These are phyloP conservation scores for Rhadina sibilatrix DNA, from an alignment of 2,113 vertebrate species.

Conservation along the genomic window DNA sequence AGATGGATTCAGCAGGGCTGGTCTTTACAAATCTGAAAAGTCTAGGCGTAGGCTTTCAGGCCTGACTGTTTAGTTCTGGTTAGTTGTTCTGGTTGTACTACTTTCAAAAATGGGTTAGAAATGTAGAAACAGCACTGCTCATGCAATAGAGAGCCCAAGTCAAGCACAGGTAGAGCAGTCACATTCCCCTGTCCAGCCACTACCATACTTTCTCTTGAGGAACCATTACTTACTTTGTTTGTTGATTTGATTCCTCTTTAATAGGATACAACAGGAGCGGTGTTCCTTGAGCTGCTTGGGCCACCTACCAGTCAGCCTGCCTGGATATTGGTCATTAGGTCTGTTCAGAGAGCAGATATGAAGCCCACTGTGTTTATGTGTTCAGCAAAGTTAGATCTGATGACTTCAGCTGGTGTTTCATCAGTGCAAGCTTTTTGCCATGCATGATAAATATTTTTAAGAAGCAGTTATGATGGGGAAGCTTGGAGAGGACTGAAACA, in stretches of 20 bases:
- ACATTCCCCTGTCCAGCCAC: neutral
- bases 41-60: neutral
- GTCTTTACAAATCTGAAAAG: neutral
- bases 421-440: neutral
- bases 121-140: neutral
- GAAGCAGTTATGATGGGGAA: neutral
- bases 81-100: neutral
- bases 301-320: neutral
- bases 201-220: neutral
- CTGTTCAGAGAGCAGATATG: neutral
- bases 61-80: neutral
- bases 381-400: neutral
- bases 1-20: neutral
- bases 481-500: neutral
- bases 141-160: neutral
- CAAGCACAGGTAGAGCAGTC: neutral
- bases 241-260: neutral
- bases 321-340: neutral
- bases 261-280: neutral
- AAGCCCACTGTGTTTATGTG: neutral
- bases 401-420: neutral
- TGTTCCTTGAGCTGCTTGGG: neutral
- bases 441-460: neutral
- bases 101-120: neutral
- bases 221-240: neutral